Evolutionary conservation across 2,888 invertebrate species (phyloP).

Genomic region (Scaptomyza tumidula): DNA sequence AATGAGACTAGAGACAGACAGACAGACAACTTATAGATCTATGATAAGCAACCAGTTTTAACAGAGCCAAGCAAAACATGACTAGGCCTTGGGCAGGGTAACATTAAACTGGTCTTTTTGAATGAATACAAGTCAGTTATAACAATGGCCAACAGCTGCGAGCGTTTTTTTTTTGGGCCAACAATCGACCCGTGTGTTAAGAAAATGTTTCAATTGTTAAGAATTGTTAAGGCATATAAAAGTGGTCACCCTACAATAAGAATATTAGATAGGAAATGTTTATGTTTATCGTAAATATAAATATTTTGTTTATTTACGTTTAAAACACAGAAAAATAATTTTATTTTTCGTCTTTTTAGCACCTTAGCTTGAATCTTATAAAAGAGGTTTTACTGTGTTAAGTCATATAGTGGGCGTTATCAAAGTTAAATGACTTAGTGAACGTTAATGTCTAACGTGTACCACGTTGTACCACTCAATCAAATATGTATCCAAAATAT

Average conservation of each 20-base stretch:
- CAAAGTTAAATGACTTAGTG: conserved; percentile 11
- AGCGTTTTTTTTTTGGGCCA: conserved; percentile 31
- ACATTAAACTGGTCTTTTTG: conserved; percentile 32
- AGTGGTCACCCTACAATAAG: conserved; percentile 5
- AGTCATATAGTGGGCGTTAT: neutral
- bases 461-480: neutral
- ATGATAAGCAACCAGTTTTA: conserved; percentile 69
- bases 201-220: conserved; percentile 28
- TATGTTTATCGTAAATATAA: too few relatives aligned
- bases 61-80: conserved; percentile 25
- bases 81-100: conserved; percentile 37
- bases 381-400: neutral
- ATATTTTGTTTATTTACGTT: too few relatives aligned
- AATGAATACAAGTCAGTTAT: conserved; percentile 25
- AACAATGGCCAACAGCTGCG: conserved; percentile 49
- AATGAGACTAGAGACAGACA: conserved; percentile 25
- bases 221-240: conserved; percentile 31
- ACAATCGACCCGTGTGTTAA: neutral
- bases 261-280: neutral
- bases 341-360: too few relatives aligned
- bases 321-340: too few relatives aligned
- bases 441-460: conserved; percentile 1
- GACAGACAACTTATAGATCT: conserved; percentile 48
- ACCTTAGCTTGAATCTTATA: too few relatives aligned
- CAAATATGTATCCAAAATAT: neutral